Evolutionary conservation across 2,113 vertebrate genomes (phyloP), one percentile per base, ranked within the genome.

Genomic region (Gymnogyps californianus): DNA sequence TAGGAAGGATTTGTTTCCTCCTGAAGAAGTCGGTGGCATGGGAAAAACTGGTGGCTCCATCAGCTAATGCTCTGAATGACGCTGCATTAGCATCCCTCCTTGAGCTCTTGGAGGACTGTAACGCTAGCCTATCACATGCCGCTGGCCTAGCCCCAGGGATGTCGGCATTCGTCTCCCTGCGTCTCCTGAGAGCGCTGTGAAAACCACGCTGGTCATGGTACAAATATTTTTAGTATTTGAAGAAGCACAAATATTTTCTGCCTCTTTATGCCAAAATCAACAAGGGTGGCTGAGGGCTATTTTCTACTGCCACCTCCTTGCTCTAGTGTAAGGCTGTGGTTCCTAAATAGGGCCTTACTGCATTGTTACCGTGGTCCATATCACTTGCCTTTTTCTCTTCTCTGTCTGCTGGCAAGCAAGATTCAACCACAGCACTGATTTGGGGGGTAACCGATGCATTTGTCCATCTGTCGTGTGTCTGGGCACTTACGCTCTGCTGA

Each of bases 191-290:
- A 90, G 46, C 0, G 0, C 87, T 85, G 86, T 58, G 83, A 31
- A 96, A 94, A 28, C 74, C 74, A 29, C 2, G 2, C 64, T 64
- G 46, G n/a, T 87, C 84, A 88, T 32, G 38, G 38, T 19, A 62
- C 59, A 91, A 94, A 66, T 88, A 93, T 91, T 66, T 78, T 86
- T 5, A 96, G 87, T 38, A 95, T 96, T 70, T 0, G 0, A 80
- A 80, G 78, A 83, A 96, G 75, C 57, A 83, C 54, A 95, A 96
- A 38, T 58, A 94, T 97, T 96, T 93, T 88, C 87, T 80, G 44
- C 14, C 17, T 69, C 29, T 74, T 83, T 22, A 18, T 55, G 96
- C 94, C 97, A 97, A 96, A 88, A 95, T 2, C 77, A 94, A 90
- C 82, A 93, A 47, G 78, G 38, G 22, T 49, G n/a, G 14, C 20